A percentile compares a stretch with the other conserved stretches of the same genome.
Evolutionary conservation across 2,888 invertebrate species (phyloP).

Genomic region (Anaspis maculata): DNA sequence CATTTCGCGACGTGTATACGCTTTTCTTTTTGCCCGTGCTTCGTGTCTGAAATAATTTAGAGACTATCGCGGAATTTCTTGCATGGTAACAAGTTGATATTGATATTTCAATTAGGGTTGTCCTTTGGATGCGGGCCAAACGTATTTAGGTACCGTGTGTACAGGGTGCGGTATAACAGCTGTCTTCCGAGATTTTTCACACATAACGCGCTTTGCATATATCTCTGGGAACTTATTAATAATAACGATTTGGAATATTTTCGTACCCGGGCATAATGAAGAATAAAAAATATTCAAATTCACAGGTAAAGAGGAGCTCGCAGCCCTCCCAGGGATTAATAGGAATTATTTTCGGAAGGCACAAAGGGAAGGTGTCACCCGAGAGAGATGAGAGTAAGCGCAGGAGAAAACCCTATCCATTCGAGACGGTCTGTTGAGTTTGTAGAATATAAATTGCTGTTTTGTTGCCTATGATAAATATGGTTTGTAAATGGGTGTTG

Average conservation of each 20-base stretch:
- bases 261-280: too few relatives aligned
- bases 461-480: constrained; percentile 22
- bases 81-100: constrained; percentile 14
- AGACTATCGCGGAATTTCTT: constrained; percentile 12
- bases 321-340: constrained; percentile 19
- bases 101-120: constrained; percentile 16
- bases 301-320: constrained; percentile 20
- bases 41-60: constrained; percentile 14
- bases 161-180: too few relatives aligned
- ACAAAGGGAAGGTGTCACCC: constrained; percentile 30
- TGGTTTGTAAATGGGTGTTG: constrained; percentile 21
- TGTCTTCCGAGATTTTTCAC: too few relatives aligned
- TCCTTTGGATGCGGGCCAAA: constrained; percentile 8
- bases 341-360: constrained; percentile 23
- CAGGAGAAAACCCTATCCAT: constrained; percentile 23
- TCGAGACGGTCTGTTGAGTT: constrained; percentile 26
- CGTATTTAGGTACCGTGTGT: too few relatives aligned
- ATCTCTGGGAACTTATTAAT: too few relatives aligned
- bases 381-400: constrained; percentile 18
- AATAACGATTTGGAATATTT: too few relatives aligned
- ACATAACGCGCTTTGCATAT: too few relatives aligned
- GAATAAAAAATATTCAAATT: constrained; percentile 21
- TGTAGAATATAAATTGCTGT: constrained; percentile 28
- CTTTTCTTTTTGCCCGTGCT: constrained; percentile 11
- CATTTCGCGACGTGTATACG: constrained; percentile 13